These are phyloP conservation scores for Myodes glareolus DNA, from an alignment of 2,113 vertebrate species.

Conservation along the genomic window DNA sequence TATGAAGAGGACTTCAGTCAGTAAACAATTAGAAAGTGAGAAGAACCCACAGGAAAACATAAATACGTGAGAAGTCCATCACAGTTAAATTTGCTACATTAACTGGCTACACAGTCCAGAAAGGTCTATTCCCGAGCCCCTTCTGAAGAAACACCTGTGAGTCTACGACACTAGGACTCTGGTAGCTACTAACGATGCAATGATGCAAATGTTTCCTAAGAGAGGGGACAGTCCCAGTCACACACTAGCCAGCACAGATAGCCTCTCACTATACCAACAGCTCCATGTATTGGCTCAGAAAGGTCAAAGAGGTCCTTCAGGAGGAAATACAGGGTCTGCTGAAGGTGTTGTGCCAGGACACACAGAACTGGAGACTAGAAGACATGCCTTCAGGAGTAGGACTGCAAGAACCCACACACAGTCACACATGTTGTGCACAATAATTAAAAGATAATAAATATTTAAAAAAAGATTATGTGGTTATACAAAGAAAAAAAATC, in stretches of 20 bases:
- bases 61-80: conserved; percentile 49
- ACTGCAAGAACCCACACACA: not conserved
- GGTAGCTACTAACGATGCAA: not conserved
- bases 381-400: too few species aligned
- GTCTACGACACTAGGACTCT: not conserved
- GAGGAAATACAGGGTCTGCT: not conserved
- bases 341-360: not conserved
- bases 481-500: not conserved
- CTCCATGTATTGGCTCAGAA: not conserved
- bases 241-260: not conserved
- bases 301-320: not conserved
- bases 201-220: not conserved
- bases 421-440: not conserved
- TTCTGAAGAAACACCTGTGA: not conserved
- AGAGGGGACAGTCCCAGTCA: not conserved
- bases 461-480: not conserved
- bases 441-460: not conserved
- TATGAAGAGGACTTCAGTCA: not conserved
- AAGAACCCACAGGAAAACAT: conserved; percentile 38
- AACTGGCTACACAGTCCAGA: not conserved
- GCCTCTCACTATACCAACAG: not conserved
- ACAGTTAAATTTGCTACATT: not conserved
- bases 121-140: not conserved
- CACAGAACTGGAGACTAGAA: not conserved
- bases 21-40: conserved; percentile 26